Conservation (phyloP, 2,888 invertebrate species). For the Uloborus plumipes region DNA sequence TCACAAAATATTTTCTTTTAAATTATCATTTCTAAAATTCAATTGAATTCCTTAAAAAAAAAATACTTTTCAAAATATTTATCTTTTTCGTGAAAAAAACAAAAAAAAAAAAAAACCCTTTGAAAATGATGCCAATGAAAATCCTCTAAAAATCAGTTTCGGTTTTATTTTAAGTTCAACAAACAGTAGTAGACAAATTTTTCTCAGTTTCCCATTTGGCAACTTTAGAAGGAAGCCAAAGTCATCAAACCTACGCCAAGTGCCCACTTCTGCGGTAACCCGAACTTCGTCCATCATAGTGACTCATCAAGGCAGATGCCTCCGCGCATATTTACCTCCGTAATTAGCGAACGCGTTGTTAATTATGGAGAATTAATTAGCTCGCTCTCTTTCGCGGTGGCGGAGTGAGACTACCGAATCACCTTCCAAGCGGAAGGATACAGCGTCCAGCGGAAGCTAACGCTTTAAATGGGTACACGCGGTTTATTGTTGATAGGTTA, state of each 20-base stretch:
- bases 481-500: constrained; percentile 64
- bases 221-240: constrained; percentile 3
- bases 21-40: too few species aligned
- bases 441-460: constrained; percentile 54
- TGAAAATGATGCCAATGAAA: too few species aligned
- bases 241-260: constrained; percentile 34
- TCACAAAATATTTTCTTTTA: too few species aligned
- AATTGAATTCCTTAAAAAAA: too few species aligned
- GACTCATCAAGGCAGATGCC: constrained; percentile 64
- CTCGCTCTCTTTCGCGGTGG: constrained; percentile 59
- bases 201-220: constrained; percentile 4
- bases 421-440: constrained; percentile 60
- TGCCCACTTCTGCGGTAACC: constrained; percentile 32
- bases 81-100: too few species aligned
- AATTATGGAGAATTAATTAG: constrained; percentile 65
- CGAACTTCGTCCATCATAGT: constrained; percentile 56
- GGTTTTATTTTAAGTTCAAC: too few species aligned
- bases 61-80: too few species aligned
- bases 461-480: constrained; percentile 63
- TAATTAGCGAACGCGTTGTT: constrained; percentile 63
- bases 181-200: too few species aligned
- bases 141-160: too few species aligned
- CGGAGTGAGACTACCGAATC: constrained; percentile 55
- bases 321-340: constrained; percentile 64
- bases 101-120: too few species aligned